Evolutionary conservation across 2,888 invertebrate species (phyloP).

Genomic region (Standfussiana lucernea): DNA sequence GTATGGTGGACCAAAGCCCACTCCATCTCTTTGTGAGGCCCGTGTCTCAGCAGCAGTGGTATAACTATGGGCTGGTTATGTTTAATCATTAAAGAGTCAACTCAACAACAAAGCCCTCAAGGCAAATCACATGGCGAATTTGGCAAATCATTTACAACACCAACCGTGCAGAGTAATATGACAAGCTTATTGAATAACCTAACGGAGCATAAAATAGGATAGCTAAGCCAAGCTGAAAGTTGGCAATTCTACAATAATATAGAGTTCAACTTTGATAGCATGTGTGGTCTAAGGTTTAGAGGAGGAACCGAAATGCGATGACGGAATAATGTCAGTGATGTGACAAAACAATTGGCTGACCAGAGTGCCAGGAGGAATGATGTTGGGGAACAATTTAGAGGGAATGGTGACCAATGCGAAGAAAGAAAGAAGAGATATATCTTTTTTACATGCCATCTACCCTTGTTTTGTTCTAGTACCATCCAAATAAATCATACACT

Average conservation of each 20-base stretch:
- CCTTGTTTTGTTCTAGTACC: too few species aligned
- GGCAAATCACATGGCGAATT: conserved; percentile 21
- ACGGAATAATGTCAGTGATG: neutral
- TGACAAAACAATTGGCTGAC: conserved; percentile 3
- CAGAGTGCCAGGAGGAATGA: neutral
- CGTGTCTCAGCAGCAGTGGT: too few species aligned
- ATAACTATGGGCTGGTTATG: neutral
- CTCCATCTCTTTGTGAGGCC: too few species aligned
- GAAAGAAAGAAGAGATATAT: too few species aligned
- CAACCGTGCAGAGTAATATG: conserved; percentile 35
- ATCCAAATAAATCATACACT: too few species aligned
- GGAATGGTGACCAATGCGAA: neutral
- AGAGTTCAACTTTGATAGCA: conserved; percentile 21
- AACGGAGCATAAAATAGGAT: conserved; percentile 52
- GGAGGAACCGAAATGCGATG: neutral
- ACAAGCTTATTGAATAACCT: conserved; percentile 50
- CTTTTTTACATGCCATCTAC: too few species aligned
- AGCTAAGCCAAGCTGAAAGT: conserved; percentile 40
- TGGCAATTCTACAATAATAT: conserved; percentile 30
- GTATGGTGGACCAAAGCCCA: neutral
- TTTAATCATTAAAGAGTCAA: neutral
- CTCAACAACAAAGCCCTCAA: neutral
- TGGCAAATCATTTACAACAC: conserved; percentile 35
- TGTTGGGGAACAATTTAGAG: neutral
- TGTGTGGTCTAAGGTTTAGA: neutral